Conservation (phyloP, 1,140 invertebrate species). For the Bombus fervidus region DNA sequence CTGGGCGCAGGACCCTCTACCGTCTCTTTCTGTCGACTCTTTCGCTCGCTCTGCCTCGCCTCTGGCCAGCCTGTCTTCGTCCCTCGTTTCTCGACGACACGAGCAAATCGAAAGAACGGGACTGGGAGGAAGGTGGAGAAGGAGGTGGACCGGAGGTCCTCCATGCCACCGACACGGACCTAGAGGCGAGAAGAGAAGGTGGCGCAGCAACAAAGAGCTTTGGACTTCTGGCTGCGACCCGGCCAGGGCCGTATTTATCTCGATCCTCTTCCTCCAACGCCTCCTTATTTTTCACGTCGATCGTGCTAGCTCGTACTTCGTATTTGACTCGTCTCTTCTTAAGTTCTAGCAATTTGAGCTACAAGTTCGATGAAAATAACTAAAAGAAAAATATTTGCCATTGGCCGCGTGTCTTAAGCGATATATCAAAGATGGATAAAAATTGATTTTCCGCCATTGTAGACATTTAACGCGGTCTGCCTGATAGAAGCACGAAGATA, state of each 20-base stretch:
- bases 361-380: not conserved
- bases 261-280: not conserved
- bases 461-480: no score
- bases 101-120: conserved; percentile 75
- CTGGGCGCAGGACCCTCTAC: conserved; percentile 62
- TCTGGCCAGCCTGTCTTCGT: conserved; percentile 43
- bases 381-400: not conserved
- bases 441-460: no score
- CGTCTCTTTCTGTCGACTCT: not conserved
- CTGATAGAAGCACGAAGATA: not conserved
- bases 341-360: no score
- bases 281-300: not conserved
- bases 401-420: no score
- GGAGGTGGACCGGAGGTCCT: conserved; percentile 67
- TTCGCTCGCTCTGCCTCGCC: conserved; percentile 26
- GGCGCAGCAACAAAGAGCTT: conserved; percentile 79
- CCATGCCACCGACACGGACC: conserved; percentile 69
- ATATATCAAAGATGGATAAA: no score
- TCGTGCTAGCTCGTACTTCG: not conserved
- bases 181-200: conserved; percentile 79
- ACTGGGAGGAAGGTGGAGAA: conserved; percentile 60
- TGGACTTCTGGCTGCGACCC: conserved; percentile 73
- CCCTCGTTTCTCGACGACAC: conserved; percentile 66
- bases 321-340: not conserved
- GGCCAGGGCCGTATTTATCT: conserved; percentile 68